Percentiles rank a stretch among this genome's conserved stretches.
Evolutionary conservation across 2,797 vertebrate genomes (phyloP).

Genomic region (Onychomys arenicola): DNA sequence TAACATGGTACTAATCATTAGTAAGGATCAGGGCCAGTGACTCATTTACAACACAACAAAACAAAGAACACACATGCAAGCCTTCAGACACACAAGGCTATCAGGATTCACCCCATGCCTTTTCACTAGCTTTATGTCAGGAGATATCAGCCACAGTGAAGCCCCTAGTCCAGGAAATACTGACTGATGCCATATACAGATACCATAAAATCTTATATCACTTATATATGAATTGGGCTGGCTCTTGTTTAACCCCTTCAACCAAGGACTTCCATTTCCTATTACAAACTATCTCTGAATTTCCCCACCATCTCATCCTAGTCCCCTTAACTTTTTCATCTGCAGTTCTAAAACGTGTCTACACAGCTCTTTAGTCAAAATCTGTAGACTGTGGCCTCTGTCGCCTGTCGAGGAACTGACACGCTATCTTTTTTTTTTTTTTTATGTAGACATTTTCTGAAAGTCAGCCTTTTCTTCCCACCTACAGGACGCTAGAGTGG

Average conservation of each 20-base stretch:
- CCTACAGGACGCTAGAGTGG: background rate
- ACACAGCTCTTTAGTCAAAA: background rate
- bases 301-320: background rate
- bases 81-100: background rate
- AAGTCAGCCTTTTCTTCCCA: background rate
- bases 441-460: background rate
- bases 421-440: background rate
- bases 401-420: background rate
- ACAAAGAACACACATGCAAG: too few relatives aligned
- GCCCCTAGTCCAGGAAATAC: background rate
- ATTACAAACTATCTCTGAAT: background rate
- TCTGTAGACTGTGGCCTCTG: background rate
- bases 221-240: background rate
- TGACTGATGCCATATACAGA: background rate
- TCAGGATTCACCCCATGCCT: background rate
- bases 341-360: background rate
- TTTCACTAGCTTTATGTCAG: conserved; percentile 14
- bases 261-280: background rate
- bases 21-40: background rate
- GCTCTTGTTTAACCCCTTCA: background rate
- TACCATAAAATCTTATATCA: background rate
- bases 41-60: background rate
- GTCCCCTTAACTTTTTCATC: background rate
- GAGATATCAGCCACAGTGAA: background rate
- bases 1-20: background rate